phyloP scores from a whole-genome alignment of 2,888 invertebrate species.

The Rhaphigaster nebulosa region DNA sequence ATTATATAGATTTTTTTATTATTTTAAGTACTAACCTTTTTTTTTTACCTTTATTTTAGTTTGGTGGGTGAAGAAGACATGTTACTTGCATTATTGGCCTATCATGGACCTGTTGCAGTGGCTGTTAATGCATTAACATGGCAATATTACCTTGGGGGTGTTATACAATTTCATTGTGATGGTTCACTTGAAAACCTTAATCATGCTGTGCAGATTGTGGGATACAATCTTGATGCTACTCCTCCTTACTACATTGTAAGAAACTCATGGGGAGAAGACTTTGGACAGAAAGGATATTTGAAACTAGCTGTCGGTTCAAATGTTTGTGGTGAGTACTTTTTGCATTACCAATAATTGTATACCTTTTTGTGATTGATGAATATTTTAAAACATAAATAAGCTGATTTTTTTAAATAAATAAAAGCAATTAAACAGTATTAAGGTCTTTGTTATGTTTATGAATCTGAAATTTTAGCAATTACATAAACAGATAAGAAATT shows the following conservation, averaged over 20 bases:
- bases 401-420: neutral
- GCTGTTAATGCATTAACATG: constrained; percentile 87
- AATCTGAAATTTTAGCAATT: too few relatives aligned
- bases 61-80: constrained; percentile 76
- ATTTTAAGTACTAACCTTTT: neutral
- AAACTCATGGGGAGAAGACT: constrained; percentile 87
- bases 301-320: constrained; percentile 82
- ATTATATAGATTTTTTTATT: neutral
- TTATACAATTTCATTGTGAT: constrained; percentile 86
- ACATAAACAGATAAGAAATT: too few relatives aligned
- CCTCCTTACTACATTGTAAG: constrained; percentile 86
- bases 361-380: constrained; percentile 18
- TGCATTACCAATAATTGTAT: neutral
- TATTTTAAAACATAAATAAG: neutral
- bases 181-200: constrained; percentile 75
- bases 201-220: constrained; percentile 87
- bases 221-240: constrained; percentile 80
- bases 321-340: constrained; percentile 76
- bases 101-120: constrained; percentile 83
- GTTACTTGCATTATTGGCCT: constrained; percentile 75
- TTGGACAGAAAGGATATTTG: constrained; percentile 83
- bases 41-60: constrained; percentile 69
- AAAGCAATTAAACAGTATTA: neutral
- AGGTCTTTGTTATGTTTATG: too few relatives aligned
- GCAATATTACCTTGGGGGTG: constrained; percentile 89